Base-by-base conservation (phyloP, 2,888 invertebrate genomes). In the Yponomeuta sedellus region DNA sequence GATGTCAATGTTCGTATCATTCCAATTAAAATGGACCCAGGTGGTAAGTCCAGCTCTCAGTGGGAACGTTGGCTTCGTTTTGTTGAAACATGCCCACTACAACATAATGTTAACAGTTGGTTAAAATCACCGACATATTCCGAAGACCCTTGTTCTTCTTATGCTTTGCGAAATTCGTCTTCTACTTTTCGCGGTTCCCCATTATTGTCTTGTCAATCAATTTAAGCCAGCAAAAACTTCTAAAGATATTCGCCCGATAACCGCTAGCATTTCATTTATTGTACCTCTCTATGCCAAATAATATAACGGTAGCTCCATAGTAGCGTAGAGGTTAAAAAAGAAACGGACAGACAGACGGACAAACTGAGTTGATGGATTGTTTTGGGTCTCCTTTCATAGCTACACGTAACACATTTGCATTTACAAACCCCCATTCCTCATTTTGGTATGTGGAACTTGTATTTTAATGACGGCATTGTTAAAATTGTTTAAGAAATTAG, bases 331-430 rank as follows among this genome's bases (percentile, higher is more conserved):
- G 61, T 64, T 64, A 39, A 52, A 25, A 22, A 34, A 56, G 19
- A 64, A 67, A 70, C 68, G 69, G 73, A 76, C 73, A 70, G 72
- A 71, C 72, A 67, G 67, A 73, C 73, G 68, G 74, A 71, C 70
- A 70, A 65, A 71, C 72, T 61, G 44, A 44, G 66, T 71, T 75
- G 77, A 78, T 77, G 75, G 75, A 78, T 78, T 73, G 76, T 72
- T 75, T 73, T 72, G 73, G 71, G 72, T 71, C 67, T 70, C 70
- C 70, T 68, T 71, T 67, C 70, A 71, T 71, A 70, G 67, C 59
- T 66, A 61, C 63, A 66, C 66, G 64, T 67, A 66, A 63, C 62
- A 64, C 70, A 72, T 71, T 70, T 68, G 68, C 70, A 69, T 67
- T 66, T 68, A 68, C 66, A 66, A 61, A 64, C 22, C 28, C n/a